These are phyloP conservation scores for Myotis daubentonii DNA, from an alignment of 2,797 vertebrate species.

Conservation along the genomic window DNA sequence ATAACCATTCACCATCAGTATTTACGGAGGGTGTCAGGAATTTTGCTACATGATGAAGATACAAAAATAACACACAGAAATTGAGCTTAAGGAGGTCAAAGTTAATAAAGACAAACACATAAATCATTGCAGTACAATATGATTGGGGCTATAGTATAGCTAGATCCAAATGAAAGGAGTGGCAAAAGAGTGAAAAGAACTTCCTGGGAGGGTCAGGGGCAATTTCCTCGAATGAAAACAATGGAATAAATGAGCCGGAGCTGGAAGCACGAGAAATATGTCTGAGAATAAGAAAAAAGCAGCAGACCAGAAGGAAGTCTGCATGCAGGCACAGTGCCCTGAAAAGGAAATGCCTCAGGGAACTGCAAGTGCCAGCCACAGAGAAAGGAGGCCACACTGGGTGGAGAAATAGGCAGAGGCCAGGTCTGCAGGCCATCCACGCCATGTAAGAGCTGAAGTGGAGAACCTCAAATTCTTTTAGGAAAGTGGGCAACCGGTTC, in stretches of 20 bases:
- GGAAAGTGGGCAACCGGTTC: not conserved
- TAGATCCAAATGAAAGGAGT: not conserved
- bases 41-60: not conserved
- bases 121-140: not conserved
- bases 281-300: not conserved
- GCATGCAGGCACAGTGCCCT: not conserved
- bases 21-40: not conserved
- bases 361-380: not conserved
- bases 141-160: not conserved
- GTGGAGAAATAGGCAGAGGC: not conserved
- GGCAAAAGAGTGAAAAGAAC: not conserved
- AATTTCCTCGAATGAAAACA: not conserved
- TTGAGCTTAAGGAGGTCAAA: not conserved
- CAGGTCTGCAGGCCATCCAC: not conserved
- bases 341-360: not conserved
- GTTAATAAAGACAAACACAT: not conserved
- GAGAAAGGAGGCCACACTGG: not conserved
- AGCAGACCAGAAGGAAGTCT: not conserved
- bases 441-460: not conserved
- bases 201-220: not conserved
- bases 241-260: not conserved
- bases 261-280: not conserved
- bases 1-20: not conserved
- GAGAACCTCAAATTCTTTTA: not conserved
- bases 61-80: not conserved